Percentiles rank a stretch among this genome's conserved stretches.
phyloP scores from a whole-genome alignment of 2,113 vertebrate genomes.

The Synodontis membranacea region DNA sequence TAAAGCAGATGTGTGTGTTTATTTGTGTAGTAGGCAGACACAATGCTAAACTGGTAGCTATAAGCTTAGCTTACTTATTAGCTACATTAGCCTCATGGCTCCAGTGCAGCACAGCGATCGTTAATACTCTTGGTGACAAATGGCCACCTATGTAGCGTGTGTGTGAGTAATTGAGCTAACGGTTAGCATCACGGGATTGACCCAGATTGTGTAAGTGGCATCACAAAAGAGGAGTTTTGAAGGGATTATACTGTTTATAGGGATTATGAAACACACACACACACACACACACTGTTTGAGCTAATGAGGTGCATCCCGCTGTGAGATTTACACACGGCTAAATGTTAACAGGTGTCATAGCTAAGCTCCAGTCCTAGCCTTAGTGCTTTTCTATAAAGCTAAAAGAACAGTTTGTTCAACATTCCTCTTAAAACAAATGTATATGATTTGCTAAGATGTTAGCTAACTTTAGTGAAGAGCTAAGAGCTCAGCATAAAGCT shows the following conservation, averaged over 20 bases:
- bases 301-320: conserved; percentile 62
- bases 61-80: not conserved
- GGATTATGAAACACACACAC: conserved; percentile 73
- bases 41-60: not conserved
- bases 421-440: not conserved
- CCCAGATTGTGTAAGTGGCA: conserved; percentile 72
- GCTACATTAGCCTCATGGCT: not conserved
- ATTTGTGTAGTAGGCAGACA: not conserved
- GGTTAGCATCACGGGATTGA: conserved; percentile 66
- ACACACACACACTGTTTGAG: conserved; percentile 67
- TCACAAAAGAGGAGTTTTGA: conserved; percentile 73
- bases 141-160: not conserved
- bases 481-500: not conserved
- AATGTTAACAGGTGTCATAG: conserved; percentile 47
- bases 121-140: not conserved
- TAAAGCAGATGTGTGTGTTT: not conserved
- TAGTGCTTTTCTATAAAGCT: not conserved
- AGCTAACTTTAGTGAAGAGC: not conserved
- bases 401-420: conserved; percentile 32
- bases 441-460: not conserved
- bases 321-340: conserved; percentile 9
- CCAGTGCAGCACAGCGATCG: not conserved
- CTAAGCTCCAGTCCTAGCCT: not conserved
- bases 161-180: conserved; percentile 43
- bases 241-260: conserved; percentile 74